A percentile compares a stretch with the other conserved stretches of the same genome.
phyloP scores from a whole-genome alignment of 2,113 vertebrate species.

The Alces alces region DNA sequence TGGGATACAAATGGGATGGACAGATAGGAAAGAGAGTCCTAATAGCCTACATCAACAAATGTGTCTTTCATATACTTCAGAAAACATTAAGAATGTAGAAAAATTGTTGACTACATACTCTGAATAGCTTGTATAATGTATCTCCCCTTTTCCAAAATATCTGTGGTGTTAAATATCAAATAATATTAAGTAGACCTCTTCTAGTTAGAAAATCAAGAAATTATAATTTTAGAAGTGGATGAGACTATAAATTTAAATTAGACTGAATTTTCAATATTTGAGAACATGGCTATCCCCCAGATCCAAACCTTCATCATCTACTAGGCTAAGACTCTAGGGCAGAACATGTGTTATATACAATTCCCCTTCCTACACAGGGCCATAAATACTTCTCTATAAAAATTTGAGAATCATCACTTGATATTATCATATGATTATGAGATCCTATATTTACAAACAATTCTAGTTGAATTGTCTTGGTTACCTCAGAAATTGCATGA shows the following conservation, averaged over 20 bases:
- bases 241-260: not conserved
- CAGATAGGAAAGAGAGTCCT: not conserved
- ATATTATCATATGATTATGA: not conserved
- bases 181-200: not conserved
- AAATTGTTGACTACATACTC: not conserved
- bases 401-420: not conserved
- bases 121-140: not conserved
- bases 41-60: not conserved
- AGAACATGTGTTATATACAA: not conserved
- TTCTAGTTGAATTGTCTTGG: not conserved
- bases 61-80: not conserved
- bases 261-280: not conserved
- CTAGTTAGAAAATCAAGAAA: not conserved
- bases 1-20: not conserved
- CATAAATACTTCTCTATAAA: not conserved
- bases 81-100: not conserved
- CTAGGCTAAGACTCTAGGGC: not conserved
- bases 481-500: not conserved
- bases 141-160: not conserved
- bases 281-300: not conserved
- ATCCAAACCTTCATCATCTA: not conserved
- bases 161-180: not conserved
- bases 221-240: not conserved
- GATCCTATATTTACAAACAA: not conserved
- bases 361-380: not conserved